A percentile compares a stretch with the other conserved stretches of the same genome.
phyloP scores from a whole-genome alignment of 2,888 invertebrate species.

The Chalcis sispes region DNA sequence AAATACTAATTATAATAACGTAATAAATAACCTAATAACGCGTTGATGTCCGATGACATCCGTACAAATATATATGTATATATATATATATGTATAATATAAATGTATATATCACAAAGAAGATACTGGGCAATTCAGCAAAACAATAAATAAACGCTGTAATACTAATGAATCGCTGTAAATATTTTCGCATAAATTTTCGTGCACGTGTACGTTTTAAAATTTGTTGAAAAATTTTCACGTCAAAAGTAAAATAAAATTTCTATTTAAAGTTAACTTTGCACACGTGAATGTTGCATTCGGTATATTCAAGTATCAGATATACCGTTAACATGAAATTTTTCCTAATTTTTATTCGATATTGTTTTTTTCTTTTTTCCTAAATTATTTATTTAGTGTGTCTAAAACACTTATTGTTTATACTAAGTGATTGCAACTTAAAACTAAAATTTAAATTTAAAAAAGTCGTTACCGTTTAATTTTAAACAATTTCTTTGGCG shows the following conservation, averaged over 20 bases:
- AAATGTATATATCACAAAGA: constrained; percentile 65
- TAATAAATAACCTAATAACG: constrained; percentile 55
- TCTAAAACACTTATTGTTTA: too few relatives aligned
- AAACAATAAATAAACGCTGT: constrained; percentile 57
- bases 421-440: too few relatives aligned
- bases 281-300: too few relatives aligned
- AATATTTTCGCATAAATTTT: constrained; percentile 33
- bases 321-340: too few relatives aligned
- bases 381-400: too few relatives aligned
- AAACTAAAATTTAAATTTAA: too few relatives aligned
- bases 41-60: constrained; percentile 28
- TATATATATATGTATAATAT: constrained; percentile 38
- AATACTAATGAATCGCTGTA: constrained; percentile 26
- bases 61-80: constrained; percentile 32
- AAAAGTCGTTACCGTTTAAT: too few relatives aligned
- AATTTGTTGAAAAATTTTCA: constrained; percentile 31
- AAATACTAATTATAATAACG: constrained; percentile 46
- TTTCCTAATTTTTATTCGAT: too few relatives aligned
- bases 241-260: constrained; percentile 19
- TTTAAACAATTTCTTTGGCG: too few relatives aligned
- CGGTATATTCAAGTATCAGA: too few relatives aligned
- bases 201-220: not conserved
- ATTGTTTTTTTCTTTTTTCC: too few relatives aligned
- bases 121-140: constrained; percentile 66
- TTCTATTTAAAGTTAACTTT: too few relatives aligned